Conservation (phyloP, 2,797 vertebrate genomes). For the Tinamus major region DNA sequence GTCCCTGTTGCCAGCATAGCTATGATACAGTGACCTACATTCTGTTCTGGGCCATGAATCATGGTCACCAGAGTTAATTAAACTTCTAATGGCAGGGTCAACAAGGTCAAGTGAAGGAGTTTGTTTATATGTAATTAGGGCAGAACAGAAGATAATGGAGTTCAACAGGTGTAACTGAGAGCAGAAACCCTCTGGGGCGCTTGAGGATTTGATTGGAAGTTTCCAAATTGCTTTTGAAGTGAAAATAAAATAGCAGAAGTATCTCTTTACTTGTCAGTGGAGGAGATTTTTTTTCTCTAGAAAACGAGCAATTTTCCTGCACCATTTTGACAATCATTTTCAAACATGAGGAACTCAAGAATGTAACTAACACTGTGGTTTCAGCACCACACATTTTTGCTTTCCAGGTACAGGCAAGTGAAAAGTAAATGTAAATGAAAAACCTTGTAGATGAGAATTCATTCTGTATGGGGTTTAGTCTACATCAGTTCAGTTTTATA, state of each 20-base stretch:
- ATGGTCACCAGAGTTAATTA: conserved; percentile 47
- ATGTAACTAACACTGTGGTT: background rate
- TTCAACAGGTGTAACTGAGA: conserved; percentile 46
- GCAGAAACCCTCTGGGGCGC: background rate
- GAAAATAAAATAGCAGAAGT: background rate
- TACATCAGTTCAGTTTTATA: background rate
- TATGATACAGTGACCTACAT: conserved; percentile 24
- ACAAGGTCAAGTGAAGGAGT: conserved; percentile 56
- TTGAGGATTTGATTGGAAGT: background rate
- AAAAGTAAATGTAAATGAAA: conserved; percentile 21
- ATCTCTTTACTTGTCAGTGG: background rate
- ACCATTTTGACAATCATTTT: background rate
- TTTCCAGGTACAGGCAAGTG: background rate
- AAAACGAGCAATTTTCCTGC: background rate
- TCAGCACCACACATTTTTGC: background rate
- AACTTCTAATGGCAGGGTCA: conserved; percentile 49
- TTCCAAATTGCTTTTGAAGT: background rate
- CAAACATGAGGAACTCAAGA: background rate
- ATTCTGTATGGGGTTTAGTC: background rate
- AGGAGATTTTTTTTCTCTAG: background rate
- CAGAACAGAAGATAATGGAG: conserved; percentile 20
- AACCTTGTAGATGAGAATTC: background rate
- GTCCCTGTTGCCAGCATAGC: background rate
- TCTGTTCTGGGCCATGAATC: conserved; percentile 52
- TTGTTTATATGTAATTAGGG: conserved; percentile 46